Evolutionary conservation across 2,113 vertebrate species (phyloP), one percentile per base, ranked within the genome.

Genomic region (Corythornis vintsioides): DNA sequence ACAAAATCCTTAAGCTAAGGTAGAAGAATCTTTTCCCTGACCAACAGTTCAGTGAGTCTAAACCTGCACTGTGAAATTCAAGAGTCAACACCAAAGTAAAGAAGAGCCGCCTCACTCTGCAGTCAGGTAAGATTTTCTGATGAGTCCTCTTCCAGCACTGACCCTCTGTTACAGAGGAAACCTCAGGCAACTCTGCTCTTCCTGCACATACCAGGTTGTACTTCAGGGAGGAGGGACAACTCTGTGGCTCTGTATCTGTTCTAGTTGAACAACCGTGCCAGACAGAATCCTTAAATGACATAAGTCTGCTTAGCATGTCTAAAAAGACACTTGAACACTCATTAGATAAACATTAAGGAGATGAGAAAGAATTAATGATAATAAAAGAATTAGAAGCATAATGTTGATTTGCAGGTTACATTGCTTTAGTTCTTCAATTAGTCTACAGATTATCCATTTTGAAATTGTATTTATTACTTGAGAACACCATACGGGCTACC

Each of bases 401-500:
- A 70, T 42, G 69, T 96, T 22, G 57, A 75, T 78, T 92, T 78
- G 70, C 47, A 95, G 64, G 43, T 91, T 83, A 43, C 53, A 35
- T 14, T 84, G 50, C 59, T 95, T 86, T 43, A 86, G 85, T 77
- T 93, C 71, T 95, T 88, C 80, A 91, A 97, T 94, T 95, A 95
- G 31, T 86, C 86, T 93, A 93, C 75, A 91, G 72, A 81, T 77
- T 31, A 55, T 66, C 47, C 66, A 74, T 93, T 96, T 94, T 56
- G 24, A 95, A 96, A 83, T 89, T 76, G 89, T 56, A 87, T 97
- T 96, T 97, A 97, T 97, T 96, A 96, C 88, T 92, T 65, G 86
- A 95, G 94, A 97, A 96, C 94, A 92, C 94, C 48, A 92, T 77
- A 97, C 80, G 94, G 90, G 91, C 95, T 94, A 94, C 88, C 88